Evolutionary conservation across 2,113 vertebrate species (phyloP).

Genomic region (Elanus axillaris): DNA sequence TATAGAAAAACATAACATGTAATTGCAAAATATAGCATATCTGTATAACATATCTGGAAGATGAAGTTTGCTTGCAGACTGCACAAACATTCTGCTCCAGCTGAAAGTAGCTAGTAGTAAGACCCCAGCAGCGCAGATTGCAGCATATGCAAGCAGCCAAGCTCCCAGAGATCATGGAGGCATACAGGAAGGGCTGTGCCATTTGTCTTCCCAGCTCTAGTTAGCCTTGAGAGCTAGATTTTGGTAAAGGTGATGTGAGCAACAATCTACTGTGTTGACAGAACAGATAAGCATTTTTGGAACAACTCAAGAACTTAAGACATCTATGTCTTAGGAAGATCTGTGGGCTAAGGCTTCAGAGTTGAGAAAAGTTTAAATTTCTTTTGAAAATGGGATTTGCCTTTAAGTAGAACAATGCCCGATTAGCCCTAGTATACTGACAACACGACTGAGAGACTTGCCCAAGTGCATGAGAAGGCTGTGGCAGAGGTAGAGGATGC

Average conservation of each 20-base stretch:
- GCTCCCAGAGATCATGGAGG: rapidly evolving
- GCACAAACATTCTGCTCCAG: background rate
- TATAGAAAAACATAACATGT: background rate
- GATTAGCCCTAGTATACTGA: background rate
- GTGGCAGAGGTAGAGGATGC: background rate
- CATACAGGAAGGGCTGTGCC: background rate
- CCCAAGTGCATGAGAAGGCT: background rate
- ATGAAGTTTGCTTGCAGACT: background rate
- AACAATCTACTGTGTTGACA: background rate
- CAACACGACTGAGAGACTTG: background rate
- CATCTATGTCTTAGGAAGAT: background rate
- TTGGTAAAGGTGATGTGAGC: background rate
- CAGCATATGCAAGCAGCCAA: rapidly evolving
- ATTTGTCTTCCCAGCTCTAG: background rate
- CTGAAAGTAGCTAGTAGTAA: background rate
- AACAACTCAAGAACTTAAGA: background rate
- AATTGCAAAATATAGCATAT: background rate
- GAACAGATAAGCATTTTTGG: background rate
- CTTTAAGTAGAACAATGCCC: background rate
- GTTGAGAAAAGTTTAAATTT: background rate
- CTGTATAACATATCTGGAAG: background rate
- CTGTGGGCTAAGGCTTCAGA: background rate
- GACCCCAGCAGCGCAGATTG: background rate
- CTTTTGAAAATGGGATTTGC: background rate
- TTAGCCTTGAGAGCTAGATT: background rate